Base-by-base conservation (phyloP, 2,797 vertebrate species). In the Chlorospingus semifuscus region DNA sequence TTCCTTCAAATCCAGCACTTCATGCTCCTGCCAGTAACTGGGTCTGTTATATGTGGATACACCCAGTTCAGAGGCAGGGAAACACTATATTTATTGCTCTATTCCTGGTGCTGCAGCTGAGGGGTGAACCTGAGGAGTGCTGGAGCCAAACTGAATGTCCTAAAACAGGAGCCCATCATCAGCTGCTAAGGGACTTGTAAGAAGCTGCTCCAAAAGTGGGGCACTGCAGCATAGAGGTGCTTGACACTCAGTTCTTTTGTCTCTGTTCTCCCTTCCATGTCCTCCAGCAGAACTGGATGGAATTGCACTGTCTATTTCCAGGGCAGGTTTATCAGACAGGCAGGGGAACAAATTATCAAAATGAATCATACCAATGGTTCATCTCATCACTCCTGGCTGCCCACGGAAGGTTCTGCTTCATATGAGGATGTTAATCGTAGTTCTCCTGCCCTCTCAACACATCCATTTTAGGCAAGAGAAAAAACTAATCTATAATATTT, bases 161-260 rank as follows among this genome's bases (percentile, higher is more conserved):
- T 85, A 34, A 71, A 74, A 9, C 32, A 74, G 52, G 7, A 87
- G 18, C 5, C 56, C 37, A 24, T 21, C 23, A 27, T 20, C 29
- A 37, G 39, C 12, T 53, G 9, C 21, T 24, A 37, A 27, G n/a
- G 20, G 41, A 20, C 32, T 64, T 82, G 27, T 14, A 80, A 57
- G 30, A 79, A 77, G 29, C 26, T 81, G 12, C 26, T 80, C 19
- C 57, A 44, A 56, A 89, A 78, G 6, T 11, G 32, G 8, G 52
- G 12, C 21, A 34, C 12, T 1, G 3, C 23, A 39, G 15, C 26
- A 24, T 27, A n/a, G 0, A 0, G 76, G 27, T 55, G 20, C 22
- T 70, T 59, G 32, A 19, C 1, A 0, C 9, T 71, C 30, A 44
- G 3, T 9, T 53, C 30, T 71, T 87, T 16, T 30, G 27, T 41